A percentile compares a stretch with the other conserved stretches of the same genome.
Conservation (phyloP, 2,888 invertebrate genomes). For the Lithophane ornitopus region DNA sequence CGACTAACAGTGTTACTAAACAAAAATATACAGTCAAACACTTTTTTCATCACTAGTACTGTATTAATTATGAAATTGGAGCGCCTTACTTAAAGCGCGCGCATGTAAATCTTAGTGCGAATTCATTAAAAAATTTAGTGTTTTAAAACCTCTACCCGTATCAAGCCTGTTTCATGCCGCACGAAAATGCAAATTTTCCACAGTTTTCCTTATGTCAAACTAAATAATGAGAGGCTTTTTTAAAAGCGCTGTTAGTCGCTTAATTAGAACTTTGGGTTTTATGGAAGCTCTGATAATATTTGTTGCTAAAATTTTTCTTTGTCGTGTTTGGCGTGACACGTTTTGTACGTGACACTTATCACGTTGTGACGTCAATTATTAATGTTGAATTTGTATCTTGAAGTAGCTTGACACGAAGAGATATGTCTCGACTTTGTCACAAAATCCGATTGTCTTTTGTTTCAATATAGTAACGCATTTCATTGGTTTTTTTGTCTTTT, state of each 20-base stretch:
- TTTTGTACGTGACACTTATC: conserved; percentile 21
- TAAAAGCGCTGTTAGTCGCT: conserved; percentile 58
- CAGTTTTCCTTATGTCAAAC: conserved; percentile 82
- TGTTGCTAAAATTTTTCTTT: conserved; percentile 49
- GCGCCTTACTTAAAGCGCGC: conserved; percentile 66
- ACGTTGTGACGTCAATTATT: conserved; percentile 3
- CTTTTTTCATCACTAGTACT: conserved; percentile 56
- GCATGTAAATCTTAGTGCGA: conserved; percentile 81
- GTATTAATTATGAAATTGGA: conserved; percentile 75
- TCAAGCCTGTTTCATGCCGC: conserved; percentile 84
- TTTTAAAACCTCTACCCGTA: conserved; percentile 77
- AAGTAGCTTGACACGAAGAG: neutral
- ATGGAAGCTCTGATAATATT: conserved; percentile 55
- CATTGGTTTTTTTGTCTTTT: neutral
- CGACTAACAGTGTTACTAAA: conserved; percentile 24
- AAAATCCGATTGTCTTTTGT: neutral
- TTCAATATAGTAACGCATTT: too few species aligned
- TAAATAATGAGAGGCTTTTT: conserved; percentile 78
- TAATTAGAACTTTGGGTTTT: conserved; percentile 67
- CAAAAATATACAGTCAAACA: conserved; percentile 41
- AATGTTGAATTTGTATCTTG: neutral
- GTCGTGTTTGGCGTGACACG: conserved; percentile 36
- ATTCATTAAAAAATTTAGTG: conserved; percentile 85
- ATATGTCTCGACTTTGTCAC: too few species aligned
- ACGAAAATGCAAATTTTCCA: conserved; percentile 86